phyloP scores from a whole-genome alignment of 2,797 vertebrate genomes.

The Crypturellus tataupa region DNA sequence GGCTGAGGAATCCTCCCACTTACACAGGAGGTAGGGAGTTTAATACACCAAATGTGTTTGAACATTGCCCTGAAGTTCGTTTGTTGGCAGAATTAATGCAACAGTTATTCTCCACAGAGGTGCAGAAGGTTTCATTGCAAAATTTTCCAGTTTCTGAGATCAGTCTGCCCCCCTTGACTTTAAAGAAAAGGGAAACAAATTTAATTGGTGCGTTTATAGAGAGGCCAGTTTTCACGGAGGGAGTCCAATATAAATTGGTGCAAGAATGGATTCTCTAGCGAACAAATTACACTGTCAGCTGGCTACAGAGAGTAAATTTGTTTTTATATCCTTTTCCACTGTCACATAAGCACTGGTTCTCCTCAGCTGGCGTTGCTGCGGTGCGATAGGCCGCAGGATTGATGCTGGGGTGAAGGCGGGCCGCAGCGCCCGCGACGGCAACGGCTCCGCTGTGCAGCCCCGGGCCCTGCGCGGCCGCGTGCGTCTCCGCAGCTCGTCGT shows the following conservation, averaged over 20 bases:
- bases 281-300: conserved; percentile 33
- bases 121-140: neutral
- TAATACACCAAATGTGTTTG: neutral
- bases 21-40: fast-evolving
- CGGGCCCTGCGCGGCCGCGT: neutral
- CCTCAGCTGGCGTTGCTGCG: neutral
- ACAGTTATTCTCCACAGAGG: neutral
- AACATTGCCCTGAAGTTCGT: neutral
- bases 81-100: neutral
- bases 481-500: neutral
- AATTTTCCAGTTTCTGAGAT: neutral
- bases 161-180: neutral
- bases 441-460: no score
- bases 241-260: neutral
- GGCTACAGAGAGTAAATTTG: conserved; percentile 36
- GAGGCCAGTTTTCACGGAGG: neutral
- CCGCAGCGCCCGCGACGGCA: neutral
- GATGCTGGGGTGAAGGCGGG: neutral
- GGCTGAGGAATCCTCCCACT: neutral
- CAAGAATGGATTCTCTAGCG: conserved; percentile 4
- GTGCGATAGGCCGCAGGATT: neutral
- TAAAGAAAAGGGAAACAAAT: neutral
- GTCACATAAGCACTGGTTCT: conserved; percentile 12
- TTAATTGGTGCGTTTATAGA: neutral
- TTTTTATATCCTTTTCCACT: conserved; percentile 22